Evolutionary conservation across 2,113 vertebrate species (phyloP), one percentile per base, ranked within the genome.

Genomic region (Nycticryphes semicollaris): DNA sequence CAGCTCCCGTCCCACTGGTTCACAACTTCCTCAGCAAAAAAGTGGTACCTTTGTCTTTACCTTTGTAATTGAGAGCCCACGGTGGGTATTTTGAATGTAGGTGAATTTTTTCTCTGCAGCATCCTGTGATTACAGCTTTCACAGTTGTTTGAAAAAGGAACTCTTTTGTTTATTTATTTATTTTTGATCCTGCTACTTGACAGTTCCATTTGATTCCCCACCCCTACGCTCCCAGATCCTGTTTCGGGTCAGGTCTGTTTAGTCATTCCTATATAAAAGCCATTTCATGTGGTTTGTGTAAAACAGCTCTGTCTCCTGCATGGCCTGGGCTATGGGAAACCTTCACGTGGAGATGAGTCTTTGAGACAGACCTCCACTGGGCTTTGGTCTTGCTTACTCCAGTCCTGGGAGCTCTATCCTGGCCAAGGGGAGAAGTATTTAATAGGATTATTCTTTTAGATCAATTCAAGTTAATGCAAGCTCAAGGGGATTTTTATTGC

Each of bases 371-470:
- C 50, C 27, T 78, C 43, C 12, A 3, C 73, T 73, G 76, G 14
- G 45, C 53, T 84, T 88, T 77, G 84, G 73, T 84, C 45, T 54
- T 77, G 41, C 31, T 74, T 12, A 74, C 64, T 87, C 69, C 73
- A 81, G 9, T 89, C 73, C 50, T 89, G 68, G 10, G 64, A 68
- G 66, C 78, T 90, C 48, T 56, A 73, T 89, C 39, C 73, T 89
- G 70, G 56, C 57, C 64, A 70, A 59, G 70, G 69, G 53, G 51
- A 77, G 77, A 64, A 93, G 37, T 62, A 18, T 89, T 28, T 84
- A 81, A 77, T 66, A 67, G 59, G 63, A 67, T 95, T 94, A 91
- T 67, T 95, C 14, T 15, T 93, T 94, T 94, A 68, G 68, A 89
- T 91, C 41, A 74, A 6, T 74, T 78, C 41, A 75, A 78, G 56